Evolutionary conservation across 2,888 invertebrate genomes (phyloP).

Genomic region (Acrocera orbiculus): DNA sequence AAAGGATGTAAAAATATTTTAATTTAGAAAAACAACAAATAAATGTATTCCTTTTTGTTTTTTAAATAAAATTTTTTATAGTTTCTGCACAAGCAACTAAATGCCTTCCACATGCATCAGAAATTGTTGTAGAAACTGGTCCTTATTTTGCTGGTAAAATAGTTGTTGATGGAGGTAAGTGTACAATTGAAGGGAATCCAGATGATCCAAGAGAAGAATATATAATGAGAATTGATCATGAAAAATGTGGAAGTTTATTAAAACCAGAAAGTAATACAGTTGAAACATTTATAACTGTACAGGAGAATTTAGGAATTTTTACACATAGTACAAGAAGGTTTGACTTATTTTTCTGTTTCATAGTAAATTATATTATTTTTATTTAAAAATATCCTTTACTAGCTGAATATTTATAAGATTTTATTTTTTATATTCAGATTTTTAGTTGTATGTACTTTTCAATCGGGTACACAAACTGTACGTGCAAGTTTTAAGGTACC

Average conservation of each 20-base stretch:
- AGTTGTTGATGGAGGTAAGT: constrained; percentile 51
- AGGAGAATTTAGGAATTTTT: constrained; percentile 64
- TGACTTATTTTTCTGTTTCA: too few relatives aligned
- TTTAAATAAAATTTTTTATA: constrained; percentile 20
- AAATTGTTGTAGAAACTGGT: constrained; percentile 67
- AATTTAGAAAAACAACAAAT: neutral
- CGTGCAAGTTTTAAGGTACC: constrained; percentile 59
- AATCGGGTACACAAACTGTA: constrained; percentile 65
- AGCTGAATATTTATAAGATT: neutral
- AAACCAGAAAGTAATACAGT: constrained; percentile 54
- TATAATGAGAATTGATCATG: constrained; percentile 54
- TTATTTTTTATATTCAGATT: constrained; percentile 37
- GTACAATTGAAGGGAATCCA: constrained; percentile 57
- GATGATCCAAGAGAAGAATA: constrained; percentile 55
- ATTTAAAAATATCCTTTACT: neutral
- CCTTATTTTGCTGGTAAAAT: constrained; percentile 66
- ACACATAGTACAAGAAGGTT: constrained; percentile 60
- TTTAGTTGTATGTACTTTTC: constrained; percentile 62
- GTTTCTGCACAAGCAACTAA: constrained; percentile 67
- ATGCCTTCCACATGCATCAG: constrained; percentile 62
- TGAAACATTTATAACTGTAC: constrained; percentile 65
- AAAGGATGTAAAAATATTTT: constrained; percentile 58
- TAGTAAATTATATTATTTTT: too few relatives aligned
- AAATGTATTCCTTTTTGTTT: neutral
- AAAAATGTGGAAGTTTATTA: constrained; percentile 53